Conservation (phyloP, 2,888 invertebrate species). For the Ischnus inquisitorius region DNA sequence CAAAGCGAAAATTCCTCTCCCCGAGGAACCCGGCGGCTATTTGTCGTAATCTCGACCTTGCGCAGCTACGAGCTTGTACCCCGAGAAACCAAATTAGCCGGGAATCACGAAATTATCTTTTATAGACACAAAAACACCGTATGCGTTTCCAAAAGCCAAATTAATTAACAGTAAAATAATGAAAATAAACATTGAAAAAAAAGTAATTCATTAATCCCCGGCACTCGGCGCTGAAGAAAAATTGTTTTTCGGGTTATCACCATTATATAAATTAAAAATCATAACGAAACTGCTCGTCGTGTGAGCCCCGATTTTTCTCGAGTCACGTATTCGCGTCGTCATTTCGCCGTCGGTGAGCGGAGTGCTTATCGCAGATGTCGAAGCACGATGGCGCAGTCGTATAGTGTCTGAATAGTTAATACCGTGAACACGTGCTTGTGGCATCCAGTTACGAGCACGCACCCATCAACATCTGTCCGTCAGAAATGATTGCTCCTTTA, state of each 20-base stretch:
- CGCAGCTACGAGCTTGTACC: too few relatives aligned
- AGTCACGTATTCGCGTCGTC: too few relatives aligned
- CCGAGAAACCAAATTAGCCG: background rate
- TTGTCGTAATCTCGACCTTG: too few relatives aligned
- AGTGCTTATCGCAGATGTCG: conserved; percentile 16
- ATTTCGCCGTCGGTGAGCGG: background rate
- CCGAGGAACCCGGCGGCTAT: too few relatives aligned
- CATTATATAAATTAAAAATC: too few relatives aligned
- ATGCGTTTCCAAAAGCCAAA: background rate
- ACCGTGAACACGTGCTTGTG: background rate
- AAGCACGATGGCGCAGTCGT: conserved; percentile 5
- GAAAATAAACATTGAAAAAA: background rate
- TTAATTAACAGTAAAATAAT: background rate
- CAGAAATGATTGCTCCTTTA: conserved; percentile 43
- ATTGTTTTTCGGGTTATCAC: background rate
- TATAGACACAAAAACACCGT: background rate
- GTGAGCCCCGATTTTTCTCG: too few relatives aligned
- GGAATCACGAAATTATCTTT: background rate
- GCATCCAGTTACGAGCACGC: conserved; percentile 30
- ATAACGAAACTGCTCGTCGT: too few relatives aligned
- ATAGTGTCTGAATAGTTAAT: background rate
- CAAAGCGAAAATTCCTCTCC: background rate
- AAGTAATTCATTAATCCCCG: background rate
- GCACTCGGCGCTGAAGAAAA: background rate
- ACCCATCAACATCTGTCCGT: conserved; percentile 31